phyloP scores from a whole-genome alignment of 2,797 vertebrate species.

The Cyprinella venusta region DNA sequence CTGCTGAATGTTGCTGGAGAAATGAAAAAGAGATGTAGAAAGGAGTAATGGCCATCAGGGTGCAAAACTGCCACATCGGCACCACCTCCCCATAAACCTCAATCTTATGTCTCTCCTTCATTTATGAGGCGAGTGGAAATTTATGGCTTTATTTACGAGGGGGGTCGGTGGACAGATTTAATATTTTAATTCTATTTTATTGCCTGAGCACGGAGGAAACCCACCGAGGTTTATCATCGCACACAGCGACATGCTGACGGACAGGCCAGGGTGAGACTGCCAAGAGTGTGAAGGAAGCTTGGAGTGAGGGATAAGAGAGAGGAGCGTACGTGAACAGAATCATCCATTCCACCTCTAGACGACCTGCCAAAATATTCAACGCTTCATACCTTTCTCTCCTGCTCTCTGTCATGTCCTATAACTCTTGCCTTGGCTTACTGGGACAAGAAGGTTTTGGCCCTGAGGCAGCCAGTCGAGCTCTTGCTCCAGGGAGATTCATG shows the following conservation, averaged over 20 bases:
- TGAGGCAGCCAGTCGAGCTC: constrained; percentile 71
- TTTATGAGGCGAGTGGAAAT: constrained; percentile 79
- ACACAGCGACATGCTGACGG: constrained; percentile 60
- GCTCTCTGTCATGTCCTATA: constrained; percentile 61
- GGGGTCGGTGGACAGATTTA: constrained; percentile 81
- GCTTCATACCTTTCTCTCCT: constrained; percentile 38
- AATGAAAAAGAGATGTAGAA: constrained; percentile 45
- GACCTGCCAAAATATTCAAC: constrained; percentile 50
- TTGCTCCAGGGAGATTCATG: constrained; percentile 78
- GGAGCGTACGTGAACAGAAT: constrained; percentile 43
- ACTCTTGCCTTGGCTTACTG: constrained; percentile 63
- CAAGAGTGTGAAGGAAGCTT: constrained; percentile 55
- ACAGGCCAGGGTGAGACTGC: constrained; percentile 58
- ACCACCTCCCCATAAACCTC: constrained; percentile 70
- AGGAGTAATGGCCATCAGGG: constrained; percentile 52
- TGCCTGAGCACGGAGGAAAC: constrained; percentile 73
- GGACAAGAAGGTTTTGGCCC: constrained; percentile 63
- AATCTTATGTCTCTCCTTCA: constrained; percentile 71
- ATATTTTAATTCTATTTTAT: constrained; percentile 87
- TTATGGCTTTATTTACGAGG: constrained; percentile 82
- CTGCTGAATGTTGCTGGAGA: constrained; percentile 31
- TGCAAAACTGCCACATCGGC: constrained; percentile 52
- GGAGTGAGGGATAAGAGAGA: constrained; percentile 36
- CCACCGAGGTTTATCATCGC: constrained; percentile 73
- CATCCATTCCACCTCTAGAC: constrained; percentile 63